Conservation (phyloP, 2,113 vertebrate genomes). For the Typhlomys cinereus region DNA sequence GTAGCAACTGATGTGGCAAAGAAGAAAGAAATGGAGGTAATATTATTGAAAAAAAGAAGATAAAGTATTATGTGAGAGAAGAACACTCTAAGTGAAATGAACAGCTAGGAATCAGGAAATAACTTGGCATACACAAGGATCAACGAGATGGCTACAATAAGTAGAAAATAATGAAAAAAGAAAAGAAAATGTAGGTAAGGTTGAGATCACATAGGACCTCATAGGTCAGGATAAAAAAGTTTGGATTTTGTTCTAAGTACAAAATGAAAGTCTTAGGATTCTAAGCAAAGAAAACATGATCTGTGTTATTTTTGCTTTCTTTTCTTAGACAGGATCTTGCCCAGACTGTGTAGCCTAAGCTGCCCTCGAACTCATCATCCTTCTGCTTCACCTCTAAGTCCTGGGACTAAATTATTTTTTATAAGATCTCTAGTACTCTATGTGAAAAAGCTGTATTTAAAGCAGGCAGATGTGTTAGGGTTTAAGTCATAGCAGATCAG, state of each 20-base stretch:
- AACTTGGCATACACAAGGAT: background rate
- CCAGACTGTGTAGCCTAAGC: background rate
- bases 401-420: background rate
- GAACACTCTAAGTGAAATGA: background rate
- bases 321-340: background rate
- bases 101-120: no score
- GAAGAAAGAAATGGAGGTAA: slow-evolving; percentile 7
- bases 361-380: background rate
- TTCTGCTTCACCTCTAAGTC: background rate
- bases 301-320: background rate
- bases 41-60: background rate
- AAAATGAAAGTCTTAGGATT: background rate
- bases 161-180: slow-evolving; percentile 15
- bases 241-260: slow-evolving; percentile 26
- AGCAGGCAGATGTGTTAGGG: background rate
- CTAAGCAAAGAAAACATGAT: background rate
- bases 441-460: background rate
- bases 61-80: slow-evolving; percentile 28
- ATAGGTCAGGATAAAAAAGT: background rate
- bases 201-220: background rate
- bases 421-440: background rate
- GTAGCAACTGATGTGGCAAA: background rate
- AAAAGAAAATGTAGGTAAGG: slow-evolving; percentile 4
- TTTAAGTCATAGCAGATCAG: background rate
- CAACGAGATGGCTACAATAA: background rate